phyloP scores from a whole-genome alignment of 92 coral and sea anemone species.

The Paragorgia papillata region DNA sequence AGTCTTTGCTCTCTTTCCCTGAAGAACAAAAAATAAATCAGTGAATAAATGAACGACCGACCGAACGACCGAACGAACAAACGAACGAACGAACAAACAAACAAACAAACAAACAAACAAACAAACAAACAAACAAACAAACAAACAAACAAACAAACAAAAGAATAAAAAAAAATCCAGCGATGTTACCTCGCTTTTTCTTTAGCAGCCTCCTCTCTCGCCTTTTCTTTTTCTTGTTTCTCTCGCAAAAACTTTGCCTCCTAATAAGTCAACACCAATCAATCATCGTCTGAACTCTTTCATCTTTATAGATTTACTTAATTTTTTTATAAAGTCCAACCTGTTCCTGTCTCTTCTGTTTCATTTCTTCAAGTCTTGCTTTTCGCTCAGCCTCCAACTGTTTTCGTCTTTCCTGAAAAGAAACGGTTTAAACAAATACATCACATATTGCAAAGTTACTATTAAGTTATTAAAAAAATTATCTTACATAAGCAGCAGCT shows the following conservation, averaged over 20 bases:
- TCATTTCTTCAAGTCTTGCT: slow-evolving; percentile 97
- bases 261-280: slow-evolving; percentile 51
- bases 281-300: too few species aligned
- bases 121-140: too few species aligned
- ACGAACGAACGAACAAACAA: too few species aligned
- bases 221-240: slow-evolving; percentile 88
- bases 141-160: too few species aligned
- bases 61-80: too few species aligned
- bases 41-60: too few species aligned
- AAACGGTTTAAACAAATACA: too few species aligned
- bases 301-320: too few species aligned
- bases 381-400: slow-evolving; percentile 90
- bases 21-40: background rate
- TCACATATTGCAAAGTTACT: background rate
- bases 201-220: slow-evolving; percentile 94
- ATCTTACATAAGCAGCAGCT: slow-evolving; percentile 84
- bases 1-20: slow-evolving; percentile 95
- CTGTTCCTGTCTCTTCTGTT: slow-evolving; percentile 89
- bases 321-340: slow-evolving; percentile 28
- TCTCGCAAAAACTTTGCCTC: slow-evolving; percentile 92
- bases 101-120: too few species aligned
- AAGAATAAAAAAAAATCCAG: too few species aligned
- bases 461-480: background rate
- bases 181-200: slow-evolving; percentile 80
- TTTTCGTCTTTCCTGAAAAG: slow-evolving; percentile 85